These are phyloP conservation scores for Lucifuga dentata DNA, from an alignment of 2,113 vertebrate species.

Conservation along the genomic window DNA sequence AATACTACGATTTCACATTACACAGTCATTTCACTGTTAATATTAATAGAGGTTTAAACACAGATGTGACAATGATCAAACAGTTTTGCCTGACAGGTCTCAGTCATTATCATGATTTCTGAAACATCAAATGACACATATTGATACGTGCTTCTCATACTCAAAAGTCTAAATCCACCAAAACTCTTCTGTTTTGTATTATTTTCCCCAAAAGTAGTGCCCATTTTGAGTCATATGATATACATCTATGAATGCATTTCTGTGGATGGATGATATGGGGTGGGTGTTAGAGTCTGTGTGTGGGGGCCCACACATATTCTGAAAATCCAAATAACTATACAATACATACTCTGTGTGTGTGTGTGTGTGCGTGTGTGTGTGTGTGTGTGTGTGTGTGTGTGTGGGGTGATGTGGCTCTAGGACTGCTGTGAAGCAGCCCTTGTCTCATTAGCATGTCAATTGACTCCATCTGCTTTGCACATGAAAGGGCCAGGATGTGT, in stretches of 20 bases:
- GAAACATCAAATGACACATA: background rate
- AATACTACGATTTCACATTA: too few species aligned
- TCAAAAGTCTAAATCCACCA: constrained; percentile 12
- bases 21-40: too few species aligned
- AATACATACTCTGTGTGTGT: constrained; percentile 1
- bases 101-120: too few species aligned
- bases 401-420: constrained; percentile 69
- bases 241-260: constrained; percentile 12
- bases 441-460: constrained; percentile 91
- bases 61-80: too few species aligned
- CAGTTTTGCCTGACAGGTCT: too few species aligned
- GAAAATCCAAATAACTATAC: constrained; percentile 31
- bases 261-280: constrained; percentile 9
- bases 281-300: constrained; percentile 21
- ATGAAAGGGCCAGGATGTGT: constrained; percentile 83
- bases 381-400: constrained; percentile 21
- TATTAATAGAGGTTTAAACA: too few species aligned
- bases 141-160: background rate
- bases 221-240: background rate
- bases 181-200: constrained; percentile 3
- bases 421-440: constrained; percentile 81
- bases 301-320: too few species aligned
- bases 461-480: constrained; percentile 91
- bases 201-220: constrained; percentile 21
- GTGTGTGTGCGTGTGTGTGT: constrained; percentile 20